Base-by-base conservation (phyloP, 53 echinoderm and acorn worm genomes). In the Pentamera pediparva region DNA sequence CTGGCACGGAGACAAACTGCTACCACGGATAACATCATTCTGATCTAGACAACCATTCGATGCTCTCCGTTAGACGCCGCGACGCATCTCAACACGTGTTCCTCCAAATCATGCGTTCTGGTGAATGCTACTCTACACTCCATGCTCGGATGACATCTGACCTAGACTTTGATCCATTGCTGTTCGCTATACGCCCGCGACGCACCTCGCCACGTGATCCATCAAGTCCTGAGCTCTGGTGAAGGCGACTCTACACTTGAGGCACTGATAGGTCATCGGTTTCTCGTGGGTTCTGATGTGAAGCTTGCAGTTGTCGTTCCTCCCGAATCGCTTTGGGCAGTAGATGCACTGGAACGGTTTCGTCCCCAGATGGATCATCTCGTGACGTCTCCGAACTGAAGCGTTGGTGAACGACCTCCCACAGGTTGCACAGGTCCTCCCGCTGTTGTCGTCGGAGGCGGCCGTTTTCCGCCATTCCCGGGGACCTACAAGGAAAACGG, bases 251-350 rank as follows among this genome's bases (percentile, higher is more conserved):
- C 79, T 84, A 56, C 94, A 94, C 34, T 85, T 84, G 71, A 87
- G 87, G 67, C 94, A 90, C 17, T 87, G 75, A 26, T 90, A 94
- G 35, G 87, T 82, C 62, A 87, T 87, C 37, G 88, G 89, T 37
- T 82, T 85, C 76, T 94, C 94, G 59, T 94, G 94, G 10, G 82
- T 76, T 29, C 86, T 84, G 64, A 86, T 94, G 82, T 94, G 94
- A 58, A 90, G 84, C 53, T 90, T 63, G 72, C 84, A 94, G 33
- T 71, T 78, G 56, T 94, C 94, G 35, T 87, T 82, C 33, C 84
- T 78, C 80, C 87, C 90, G 56, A 87, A 94, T 31, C 80, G 82
- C 26, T 79, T 70, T 6, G 76, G 58, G 76, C 94, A 94, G 30
- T 67, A 67, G 26, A 67, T 67, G 30, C 67, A 67, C 3, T 47